These are phyloP conservation scores for Falco berigora DNA, from an alignment of 2,797 vertebrate species.

Conservation along the genomic window DNA sequence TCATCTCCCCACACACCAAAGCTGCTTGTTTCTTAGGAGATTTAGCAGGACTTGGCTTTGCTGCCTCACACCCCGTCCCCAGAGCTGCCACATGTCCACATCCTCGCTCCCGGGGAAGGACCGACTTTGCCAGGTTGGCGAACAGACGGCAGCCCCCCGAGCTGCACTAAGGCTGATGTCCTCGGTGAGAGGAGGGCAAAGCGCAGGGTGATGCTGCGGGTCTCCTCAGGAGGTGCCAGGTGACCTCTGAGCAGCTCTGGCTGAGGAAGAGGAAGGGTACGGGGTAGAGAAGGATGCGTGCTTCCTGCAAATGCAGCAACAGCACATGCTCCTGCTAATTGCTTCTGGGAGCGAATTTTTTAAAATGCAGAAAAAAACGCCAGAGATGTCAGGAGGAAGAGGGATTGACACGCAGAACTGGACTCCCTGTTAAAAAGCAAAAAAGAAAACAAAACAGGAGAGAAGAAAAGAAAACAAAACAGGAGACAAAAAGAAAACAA, in stretches of 20 bases:
- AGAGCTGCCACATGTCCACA: accelerated
- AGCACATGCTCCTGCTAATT: neutral
- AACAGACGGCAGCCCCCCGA: accelerated
- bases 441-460: no score
- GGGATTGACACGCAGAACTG: neutral
- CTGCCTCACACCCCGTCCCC: neutral
- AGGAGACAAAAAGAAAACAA: no score
- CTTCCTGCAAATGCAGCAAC: neutral
- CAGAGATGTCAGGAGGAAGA: neutral
- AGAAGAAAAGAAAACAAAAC: no score
- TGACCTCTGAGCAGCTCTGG: neutral
- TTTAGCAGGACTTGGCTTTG: neutral
- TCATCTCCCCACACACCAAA: neutral
- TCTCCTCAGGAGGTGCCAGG: neutral
- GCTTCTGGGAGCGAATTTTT: neutral
- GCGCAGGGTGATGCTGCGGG: neutral
- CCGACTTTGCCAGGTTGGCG: accelerated
- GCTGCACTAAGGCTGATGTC: neutral
- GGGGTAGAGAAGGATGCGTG: neutral
- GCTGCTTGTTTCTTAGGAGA: neutral
- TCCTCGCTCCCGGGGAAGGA: neutral
- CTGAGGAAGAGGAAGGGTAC: neutral
- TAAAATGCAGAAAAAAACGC: neutral
- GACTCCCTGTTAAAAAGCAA: neutral
- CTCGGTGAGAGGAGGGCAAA: neutral